Evolutionary conservation across 2,113 vertebrate species (phyloP), one percentile per base, ranked within the genome.

Genomic region (Nyctereutes procyonoides): DNA sequence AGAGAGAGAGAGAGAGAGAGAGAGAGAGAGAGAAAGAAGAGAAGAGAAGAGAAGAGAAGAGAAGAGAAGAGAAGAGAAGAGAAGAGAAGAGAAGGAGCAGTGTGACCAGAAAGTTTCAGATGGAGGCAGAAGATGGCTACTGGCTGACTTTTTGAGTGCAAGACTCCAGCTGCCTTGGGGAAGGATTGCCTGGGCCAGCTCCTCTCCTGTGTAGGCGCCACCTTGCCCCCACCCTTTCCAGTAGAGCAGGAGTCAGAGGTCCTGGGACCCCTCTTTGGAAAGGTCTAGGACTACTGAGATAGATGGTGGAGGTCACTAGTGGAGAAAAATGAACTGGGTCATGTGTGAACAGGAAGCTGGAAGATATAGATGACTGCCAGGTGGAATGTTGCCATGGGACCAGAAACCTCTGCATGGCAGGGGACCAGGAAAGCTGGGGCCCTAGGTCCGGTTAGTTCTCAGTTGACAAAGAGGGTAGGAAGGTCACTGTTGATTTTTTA

Each of bases 401-500:
- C 38, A 90, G 80, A 92, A 92, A 48, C 32, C 67, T 69, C 73
- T 88, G 86, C 26, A 28, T 32, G 58, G 56, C 43, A 69, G 79
- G 89, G 60, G n/a, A 86, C 79, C 56, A 79, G 56, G 58, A 86
- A 80, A 96, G 81, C 69, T 90, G 58, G 58, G 32, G 58, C n/a
- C 32, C 88, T 89, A 71, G 12, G 51, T 95, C 87, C 87, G 74
- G 12, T 38, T 91, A 91, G 79, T 82, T 97, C 88, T 96, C 85
- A 82, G 65, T 95, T 95, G 93, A 97, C 89, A 94, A 69, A 97
- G 71, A 92, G 77, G 71, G 56, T 77, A 77, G 81, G 24, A 95
- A 95, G 82, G 82, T 93, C 77, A 17, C 63, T 95, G 81, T 28
- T 93, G 82, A 51, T 67, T 81, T 83, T 65, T 73, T 56, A 51